These are phyloP conservation scores for Diogma glabrata DNA, from an alignment of 2,888 invertebrate genomes.

Conservation along the genomic window DNA sequence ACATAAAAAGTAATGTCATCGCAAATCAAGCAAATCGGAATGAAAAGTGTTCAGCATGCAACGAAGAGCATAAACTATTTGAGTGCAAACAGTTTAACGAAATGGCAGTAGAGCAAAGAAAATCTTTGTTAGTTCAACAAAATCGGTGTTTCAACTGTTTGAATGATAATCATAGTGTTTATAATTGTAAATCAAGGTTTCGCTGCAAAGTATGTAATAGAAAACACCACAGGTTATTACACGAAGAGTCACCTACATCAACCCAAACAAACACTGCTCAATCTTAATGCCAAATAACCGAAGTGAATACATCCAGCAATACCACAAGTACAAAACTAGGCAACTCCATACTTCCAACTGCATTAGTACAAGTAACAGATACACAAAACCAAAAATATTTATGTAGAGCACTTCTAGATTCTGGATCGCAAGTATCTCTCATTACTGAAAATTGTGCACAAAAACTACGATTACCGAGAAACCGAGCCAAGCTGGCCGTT, in stretches of 20 bases:
- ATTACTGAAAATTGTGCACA: background rate
- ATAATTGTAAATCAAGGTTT: background rate
- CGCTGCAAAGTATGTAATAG: background rate
- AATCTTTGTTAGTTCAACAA: background rate
- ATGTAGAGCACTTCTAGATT: background rate
- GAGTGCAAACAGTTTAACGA: background rate
- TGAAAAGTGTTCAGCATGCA: background rate
- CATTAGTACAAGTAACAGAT: background rate
- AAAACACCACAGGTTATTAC: background rate
- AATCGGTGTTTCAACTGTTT: background rate
- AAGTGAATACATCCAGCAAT: background rate
- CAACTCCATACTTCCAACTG: background rate
- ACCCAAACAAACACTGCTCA: background rate
- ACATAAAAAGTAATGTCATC: background rate
- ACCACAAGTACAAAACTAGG: background rate
- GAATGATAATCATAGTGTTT: background rate
- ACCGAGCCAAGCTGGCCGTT: background rate
- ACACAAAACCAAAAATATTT: background rate
- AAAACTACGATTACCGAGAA: background rate
- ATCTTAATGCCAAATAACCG: background rate
- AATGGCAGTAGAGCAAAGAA: background rate
- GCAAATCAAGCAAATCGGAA: background rate
- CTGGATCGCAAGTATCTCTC: background rate
- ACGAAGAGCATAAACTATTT: background rate
- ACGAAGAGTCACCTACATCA: background rate